Evolutionary conservation across 2,113 vertebrate species (phyloP).

Genomic region (Neogobius melanostomus): DNA sequence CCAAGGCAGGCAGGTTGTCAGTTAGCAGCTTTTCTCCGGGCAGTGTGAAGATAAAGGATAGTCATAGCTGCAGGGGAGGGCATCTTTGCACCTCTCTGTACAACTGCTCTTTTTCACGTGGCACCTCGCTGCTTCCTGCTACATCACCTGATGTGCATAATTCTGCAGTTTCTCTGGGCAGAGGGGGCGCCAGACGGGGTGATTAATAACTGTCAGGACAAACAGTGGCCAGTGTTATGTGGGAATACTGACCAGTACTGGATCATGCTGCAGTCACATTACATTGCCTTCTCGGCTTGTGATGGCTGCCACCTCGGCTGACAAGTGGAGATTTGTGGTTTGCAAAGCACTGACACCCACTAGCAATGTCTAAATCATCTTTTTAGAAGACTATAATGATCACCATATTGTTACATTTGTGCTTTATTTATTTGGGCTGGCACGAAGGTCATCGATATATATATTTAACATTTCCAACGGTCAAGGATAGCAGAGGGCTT

Average conservation of each 20-base stretch:
- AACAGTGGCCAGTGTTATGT: conserved; percentile 35
- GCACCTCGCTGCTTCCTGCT: conserved; percentile 7
- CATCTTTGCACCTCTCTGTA: conserved; percentile 18
- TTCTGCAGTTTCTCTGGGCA: conserved; percentile 36
- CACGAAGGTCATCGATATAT: too few species aligned
- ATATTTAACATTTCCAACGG: too few species aligned
- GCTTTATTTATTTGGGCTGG: too few species aligned
- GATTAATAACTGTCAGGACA: conserved; percentile 56
- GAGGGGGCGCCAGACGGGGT: conserved; percentile 52
- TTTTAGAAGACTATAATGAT: too few species aligned
- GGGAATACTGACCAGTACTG: conserved; percentile 41
- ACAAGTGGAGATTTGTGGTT: conserved; percentile 29
- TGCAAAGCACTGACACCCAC: too few species aligned
- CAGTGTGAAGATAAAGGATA: conserved; percentile 46
- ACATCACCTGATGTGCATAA: conserved; percentile 26
- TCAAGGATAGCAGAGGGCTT: too few species aligned
- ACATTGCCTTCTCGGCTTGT: conserved; percentile 44
- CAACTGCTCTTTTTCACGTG: conserved; percentile 22
- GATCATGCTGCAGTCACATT: conserved; percentile 53
- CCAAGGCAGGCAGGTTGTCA: conserved; percentile 68
- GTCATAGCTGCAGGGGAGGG: conserved; percentile 34
- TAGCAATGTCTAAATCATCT: too few species aligned
- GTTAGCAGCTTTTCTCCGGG: conserved; percentile 53
- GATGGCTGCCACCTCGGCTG: conserved; percentile 56
- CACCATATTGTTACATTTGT: too few species aligned